phyloP scores from a whole-genome alignment of 2,797 vertebrate genomes.

The Anguilla pacifica region DNA sequence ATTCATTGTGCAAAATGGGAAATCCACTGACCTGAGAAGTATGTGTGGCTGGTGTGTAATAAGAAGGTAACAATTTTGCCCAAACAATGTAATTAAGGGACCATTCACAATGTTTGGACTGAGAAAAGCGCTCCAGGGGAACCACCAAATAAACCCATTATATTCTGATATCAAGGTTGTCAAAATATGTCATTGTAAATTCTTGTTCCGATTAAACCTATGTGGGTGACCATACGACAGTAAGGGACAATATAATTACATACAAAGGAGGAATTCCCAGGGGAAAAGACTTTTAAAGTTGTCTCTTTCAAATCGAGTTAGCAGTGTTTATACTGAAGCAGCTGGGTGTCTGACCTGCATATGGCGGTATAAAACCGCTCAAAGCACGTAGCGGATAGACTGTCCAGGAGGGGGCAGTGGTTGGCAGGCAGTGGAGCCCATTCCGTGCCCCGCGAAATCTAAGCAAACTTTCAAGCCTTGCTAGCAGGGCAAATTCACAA shows the following conservation, averaged over 20 bases:
- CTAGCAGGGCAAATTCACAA: not conserved
- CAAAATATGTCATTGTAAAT: not conserved
- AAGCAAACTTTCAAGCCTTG: not conserved
- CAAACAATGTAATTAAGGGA: not conserved
- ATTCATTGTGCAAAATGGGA: not conserved
- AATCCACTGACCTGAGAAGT: not conserved
- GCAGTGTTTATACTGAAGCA: slow-evolving; percentile 3
- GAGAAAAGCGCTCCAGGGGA: not conserved
- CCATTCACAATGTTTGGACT: not conserved
- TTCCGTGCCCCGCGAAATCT: not conserved
- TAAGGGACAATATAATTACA: not conserved
- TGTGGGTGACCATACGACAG: not conserved
- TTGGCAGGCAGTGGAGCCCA: not conserved
- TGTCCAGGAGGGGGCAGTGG: slow-evolving; percentile 19
- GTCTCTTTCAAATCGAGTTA: slow-evolving; percentile 16
- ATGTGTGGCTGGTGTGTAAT: not conserved
- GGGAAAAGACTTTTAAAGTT: not conserved
- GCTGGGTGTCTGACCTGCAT: not conserved
- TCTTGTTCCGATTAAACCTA: not conserved
- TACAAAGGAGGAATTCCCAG: not conserved
- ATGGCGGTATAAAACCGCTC: not conserved
- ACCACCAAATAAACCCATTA: not conserved
- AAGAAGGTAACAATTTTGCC: not conserved
- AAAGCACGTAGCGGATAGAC: not conserved
- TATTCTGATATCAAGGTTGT: not conserved